A percentile compares a stretch with the other conserved stretches of the same genome.
These are phyloP conservation scores for Chloroceryle amazona DNA, from an alignment of 2,797 vertebrate genomes.

Conservation along the genomic window DNA sequence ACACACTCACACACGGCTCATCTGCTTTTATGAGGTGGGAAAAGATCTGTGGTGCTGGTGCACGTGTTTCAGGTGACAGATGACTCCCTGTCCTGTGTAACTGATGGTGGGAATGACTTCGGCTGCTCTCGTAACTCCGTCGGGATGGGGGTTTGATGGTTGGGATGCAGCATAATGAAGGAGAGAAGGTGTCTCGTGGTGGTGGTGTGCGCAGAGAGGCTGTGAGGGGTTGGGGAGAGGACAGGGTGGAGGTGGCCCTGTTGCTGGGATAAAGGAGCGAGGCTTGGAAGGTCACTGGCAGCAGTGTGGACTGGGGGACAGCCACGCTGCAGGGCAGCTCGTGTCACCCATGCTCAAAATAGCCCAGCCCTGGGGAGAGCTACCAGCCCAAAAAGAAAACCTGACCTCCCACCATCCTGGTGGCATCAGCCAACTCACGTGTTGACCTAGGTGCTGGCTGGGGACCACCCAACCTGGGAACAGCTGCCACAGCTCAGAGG, in stretches of 20 bases:
- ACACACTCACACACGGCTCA: neutral
- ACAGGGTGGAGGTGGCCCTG: accelerated
- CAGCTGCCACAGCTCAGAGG: accelerated
- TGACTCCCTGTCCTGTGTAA: neutral
- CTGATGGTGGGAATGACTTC: neutral
- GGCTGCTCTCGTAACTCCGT: neutral
- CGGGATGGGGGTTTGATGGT: neutral
- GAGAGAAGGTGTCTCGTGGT: neutral
- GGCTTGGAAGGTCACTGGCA: neutral
- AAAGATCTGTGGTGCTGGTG: neutral
- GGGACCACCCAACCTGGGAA: neutral
- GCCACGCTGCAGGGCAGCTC: neutral
- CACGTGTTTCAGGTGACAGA: neutral
- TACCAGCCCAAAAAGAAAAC: neutral
- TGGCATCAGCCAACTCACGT: accelerated
- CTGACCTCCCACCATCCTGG: neutral
- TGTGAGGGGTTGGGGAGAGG: neutral
- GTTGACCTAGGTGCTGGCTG: neutral
- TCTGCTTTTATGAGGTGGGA: conserved; percentile 2
- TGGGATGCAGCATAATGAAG: neutral
- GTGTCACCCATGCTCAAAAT: neutral
- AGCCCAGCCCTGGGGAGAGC: neutral
- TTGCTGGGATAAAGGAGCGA: neutral
- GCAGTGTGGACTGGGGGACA: accelerated
- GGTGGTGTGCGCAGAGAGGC: neutral